phyloP scores from a whole-genome alignment of 2,113 vertebrate genomes.

The Sitta europaea region DNA sequence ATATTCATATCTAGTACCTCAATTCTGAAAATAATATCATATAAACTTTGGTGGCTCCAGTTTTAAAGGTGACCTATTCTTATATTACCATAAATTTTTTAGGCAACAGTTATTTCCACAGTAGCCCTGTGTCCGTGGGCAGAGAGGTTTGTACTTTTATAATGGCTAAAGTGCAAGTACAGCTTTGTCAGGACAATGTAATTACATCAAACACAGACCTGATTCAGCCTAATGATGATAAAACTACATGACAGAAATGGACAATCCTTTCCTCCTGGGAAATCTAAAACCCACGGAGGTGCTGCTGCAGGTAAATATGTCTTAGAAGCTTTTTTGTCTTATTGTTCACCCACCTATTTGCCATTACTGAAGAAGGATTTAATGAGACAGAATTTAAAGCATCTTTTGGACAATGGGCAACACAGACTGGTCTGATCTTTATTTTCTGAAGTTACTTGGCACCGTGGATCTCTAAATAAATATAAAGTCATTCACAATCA shows the following conservation, averaged over 20 bases:
- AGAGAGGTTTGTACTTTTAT: not conserved
- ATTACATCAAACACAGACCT: conserved; percentile 41
- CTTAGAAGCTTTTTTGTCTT: conserved; percentile 45
- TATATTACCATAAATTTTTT: not conserved
- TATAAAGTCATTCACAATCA: conserved; percentile 71
- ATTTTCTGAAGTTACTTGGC: conserved; percentile 49
- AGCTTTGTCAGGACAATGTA: conserved; percentile 34
- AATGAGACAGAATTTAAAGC: conserved; percentile 31
- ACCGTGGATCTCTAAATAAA: conserved; percentile 66
- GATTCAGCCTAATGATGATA: conserved; percentile 32
- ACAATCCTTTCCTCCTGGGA: conserved; percentile 26
- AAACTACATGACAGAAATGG: conserved; percentile 21
- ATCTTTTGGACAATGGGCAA: conserved; percentile 29
- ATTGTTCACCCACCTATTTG: conserved; percentile 37
- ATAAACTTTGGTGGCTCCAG: not conserved
- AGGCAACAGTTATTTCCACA: not conserved
- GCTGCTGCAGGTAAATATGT: conserved; percentile 37
- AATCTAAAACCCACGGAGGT: conserved; percentile 51
- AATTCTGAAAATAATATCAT: not conserved
- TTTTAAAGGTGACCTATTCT: not conserved
- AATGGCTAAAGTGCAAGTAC: not conserved
- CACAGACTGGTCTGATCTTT: conserved; percentile 1
- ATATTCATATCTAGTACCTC: not conserved
- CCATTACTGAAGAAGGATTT: not conserved
- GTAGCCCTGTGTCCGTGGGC: not conserved